These are phyloP conservation scores for Mandrillus leucophaeus DNA, from an alignment of 2,113 vertebrate species.

Conservation along the genomic window DNA sequence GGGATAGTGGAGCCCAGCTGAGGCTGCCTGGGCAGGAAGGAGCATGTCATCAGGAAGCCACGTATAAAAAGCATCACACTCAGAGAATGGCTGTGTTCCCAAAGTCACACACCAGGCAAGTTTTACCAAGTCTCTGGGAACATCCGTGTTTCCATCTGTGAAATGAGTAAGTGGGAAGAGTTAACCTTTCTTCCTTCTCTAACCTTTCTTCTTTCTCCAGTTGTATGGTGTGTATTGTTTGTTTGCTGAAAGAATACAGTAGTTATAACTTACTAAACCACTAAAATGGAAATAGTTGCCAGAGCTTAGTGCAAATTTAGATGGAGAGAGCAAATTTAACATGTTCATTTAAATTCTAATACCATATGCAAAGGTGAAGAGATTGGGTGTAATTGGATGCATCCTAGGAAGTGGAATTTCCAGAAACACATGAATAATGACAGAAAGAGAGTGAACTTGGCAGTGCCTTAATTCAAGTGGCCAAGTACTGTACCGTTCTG, in stretches of 20 bases:
- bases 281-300: not conserved
- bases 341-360: not conserved
- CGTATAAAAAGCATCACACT: accelerated
- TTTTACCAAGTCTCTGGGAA: not conserved
- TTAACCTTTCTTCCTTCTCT: not conserved
- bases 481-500: not conserved
- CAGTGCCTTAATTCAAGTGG: not conserved
- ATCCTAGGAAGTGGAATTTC: not conserved
- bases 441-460: not conserved
- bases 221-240: not conserved
- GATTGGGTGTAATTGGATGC: not conserved
- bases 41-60: not conserved
- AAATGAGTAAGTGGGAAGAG: not conserved
- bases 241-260: not conserved
- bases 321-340: not conserved
- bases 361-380: not conserved
- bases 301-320: not conserved
- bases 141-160: not conserved
- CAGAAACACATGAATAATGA: not conserved
- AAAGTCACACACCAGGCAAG: not conserved
- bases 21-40: not conserved
- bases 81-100: not conserved
- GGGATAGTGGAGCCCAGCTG: no score
- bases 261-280: not conserved
- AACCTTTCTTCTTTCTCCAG: no score